Conservation (phyloP, 2,113 vertebrate genomes). For the Anser brachyrhynchus region DNA sequence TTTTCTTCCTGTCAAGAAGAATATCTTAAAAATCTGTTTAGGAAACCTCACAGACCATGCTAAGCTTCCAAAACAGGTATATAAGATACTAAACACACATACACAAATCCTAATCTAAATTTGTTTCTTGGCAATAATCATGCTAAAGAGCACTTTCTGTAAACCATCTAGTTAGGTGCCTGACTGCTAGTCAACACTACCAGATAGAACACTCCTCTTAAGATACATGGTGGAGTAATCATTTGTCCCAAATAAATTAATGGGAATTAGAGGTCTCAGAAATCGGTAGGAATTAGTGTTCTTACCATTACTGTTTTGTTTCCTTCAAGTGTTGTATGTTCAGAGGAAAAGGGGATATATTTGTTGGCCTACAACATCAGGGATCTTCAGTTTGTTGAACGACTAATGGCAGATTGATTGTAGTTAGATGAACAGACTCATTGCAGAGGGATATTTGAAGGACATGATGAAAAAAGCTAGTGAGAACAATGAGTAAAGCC, state of each 20-base stretch:
- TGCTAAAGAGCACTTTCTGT: background rate
- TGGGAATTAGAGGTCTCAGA: background rate
- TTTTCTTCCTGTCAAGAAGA: background rate
- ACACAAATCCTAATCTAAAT: conserved; percentile 48
- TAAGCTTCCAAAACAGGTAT: background rate
- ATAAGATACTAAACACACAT: background rate
- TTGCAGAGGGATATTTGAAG: conserved; percentile 15
- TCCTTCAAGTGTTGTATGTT: background rate
- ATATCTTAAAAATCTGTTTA: background rate
- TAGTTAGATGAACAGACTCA: background rate
- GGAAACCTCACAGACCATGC: background rate
- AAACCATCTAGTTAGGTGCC: background rate
- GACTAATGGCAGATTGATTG: conserved; percentile 37
- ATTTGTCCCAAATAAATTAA: conserved; percentile 53
- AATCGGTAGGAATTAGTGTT: conserved; percentile 11
- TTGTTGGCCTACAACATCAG: background rate
- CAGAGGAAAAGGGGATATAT: conserved; percentile 9
- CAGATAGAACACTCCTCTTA: background rate
- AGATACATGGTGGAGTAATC: conserved; percentile 17
- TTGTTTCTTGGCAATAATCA: conserved; percentile 10
- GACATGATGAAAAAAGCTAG: background rate
- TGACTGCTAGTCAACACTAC: conserved; percentile 6
- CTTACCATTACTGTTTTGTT: background rate
- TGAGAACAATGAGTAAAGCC: background rate
- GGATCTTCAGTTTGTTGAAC: background rate